phyloP scores from a whole-genome alignment of 2,113 vertebrate genomes.

The Boulengeromyrus knoepffleri region DNA sequence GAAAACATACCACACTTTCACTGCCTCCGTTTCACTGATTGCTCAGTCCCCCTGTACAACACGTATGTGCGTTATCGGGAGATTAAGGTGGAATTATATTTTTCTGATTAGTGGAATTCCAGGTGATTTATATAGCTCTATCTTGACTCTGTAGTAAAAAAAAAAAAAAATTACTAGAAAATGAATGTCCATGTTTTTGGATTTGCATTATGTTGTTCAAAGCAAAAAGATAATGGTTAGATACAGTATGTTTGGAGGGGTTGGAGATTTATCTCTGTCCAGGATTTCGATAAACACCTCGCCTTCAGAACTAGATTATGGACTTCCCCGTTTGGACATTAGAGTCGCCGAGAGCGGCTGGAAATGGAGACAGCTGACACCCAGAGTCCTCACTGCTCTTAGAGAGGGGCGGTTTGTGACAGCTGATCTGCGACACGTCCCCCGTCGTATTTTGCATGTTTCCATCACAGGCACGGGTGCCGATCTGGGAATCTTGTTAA shows the following conservation, averaged over 20 bases:
- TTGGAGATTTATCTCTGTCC: background rate
- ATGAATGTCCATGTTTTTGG: background rate
- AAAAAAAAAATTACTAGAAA: background rate
- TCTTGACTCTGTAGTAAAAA: background rate
- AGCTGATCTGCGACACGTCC: background rate
- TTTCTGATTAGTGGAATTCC: background rate
- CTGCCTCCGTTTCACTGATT: background rate
- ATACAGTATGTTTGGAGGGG: background rate
- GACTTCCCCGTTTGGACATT: constrained; percentile 9
- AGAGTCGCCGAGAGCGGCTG: background rate
- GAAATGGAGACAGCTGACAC: background rate
- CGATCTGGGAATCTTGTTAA: constrained; percentile 26
- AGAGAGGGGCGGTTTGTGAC: background rate
- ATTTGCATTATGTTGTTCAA: constrained; percentile 9
- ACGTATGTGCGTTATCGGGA: background rate
- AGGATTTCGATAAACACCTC: background rate
- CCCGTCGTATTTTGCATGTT: background rate
- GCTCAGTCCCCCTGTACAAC: background rate
- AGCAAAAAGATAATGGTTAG: constrained; percentile 2
- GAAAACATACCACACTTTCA: constrained; percentile 17
- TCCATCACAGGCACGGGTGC: background rate
- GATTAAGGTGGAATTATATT: background rate
- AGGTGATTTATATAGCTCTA: background rate
- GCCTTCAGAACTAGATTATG: background rate
- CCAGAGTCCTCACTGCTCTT: no score